Evolutionary conservation across 2,797 vertebrate species (phyloP), one percentile per base, ranked within the genome.

Genomic region (Macrochelys suwanniensis): DNA sequence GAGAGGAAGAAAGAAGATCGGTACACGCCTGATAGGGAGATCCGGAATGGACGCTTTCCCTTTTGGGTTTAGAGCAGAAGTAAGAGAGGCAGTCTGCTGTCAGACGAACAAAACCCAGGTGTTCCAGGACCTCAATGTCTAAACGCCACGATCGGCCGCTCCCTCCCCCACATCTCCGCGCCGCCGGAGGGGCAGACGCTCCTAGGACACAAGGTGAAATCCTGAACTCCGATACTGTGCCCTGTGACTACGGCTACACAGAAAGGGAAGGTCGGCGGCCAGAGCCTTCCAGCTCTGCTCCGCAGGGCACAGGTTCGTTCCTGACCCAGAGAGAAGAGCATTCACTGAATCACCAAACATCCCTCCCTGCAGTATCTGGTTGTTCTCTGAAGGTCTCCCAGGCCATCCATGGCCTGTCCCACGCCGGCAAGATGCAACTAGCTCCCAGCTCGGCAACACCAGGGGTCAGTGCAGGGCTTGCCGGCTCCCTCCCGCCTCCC

Each of bases 1-100:
- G 93, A 95, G 45, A 5, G 6, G n/a, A 95, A 53, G 57, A 68
- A 23, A 6, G 47, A 33, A 49, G 50, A n/a, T 61, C 13, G 89
- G 4, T 1, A 1, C 0, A 0, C 74, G 49, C 45, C 25, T 82
- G 80, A 49, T 74, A 71, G n/a, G 77, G 4, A 50, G 9, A 80
- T 23, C 56, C 54, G 2, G 3, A 19, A 37, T 56, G 28, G 84
- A 80, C 16, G 7, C 61, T 45, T 87, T 33, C 42, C 50, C 2
- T 1, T 9, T 28, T 9, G 1, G 0, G n/a, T 9, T 31, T 10
- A 15, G 47, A 50, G 5, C 17, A 59, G 25, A 5, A 53, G 56
- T 21, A 3, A 1, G 17, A 78, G 81, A 16, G 51, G 68, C 19
- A 45, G 80, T 49, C 57, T 78, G 56, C 12, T 16, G 25, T 2